Percentiles rank a stretch among this genome's conserved stretches.
Conservation (phyloP, 2,797 vertebrate species). For the Catharus ustulatus region DNA sequence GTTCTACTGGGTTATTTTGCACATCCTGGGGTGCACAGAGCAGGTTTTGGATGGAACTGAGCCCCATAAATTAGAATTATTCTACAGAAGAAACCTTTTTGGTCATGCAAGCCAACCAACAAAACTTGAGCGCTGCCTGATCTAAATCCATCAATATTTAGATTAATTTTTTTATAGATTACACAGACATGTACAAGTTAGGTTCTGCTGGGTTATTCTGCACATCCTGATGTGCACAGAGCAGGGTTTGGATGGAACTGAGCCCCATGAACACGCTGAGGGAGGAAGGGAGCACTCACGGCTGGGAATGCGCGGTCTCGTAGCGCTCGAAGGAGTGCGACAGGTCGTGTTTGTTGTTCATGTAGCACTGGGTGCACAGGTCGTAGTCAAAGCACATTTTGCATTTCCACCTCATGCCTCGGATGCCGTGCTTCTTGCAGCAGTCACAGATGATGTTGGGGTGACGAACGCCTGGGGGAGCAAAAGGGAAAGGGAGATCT, state of each 20-base stretch:
- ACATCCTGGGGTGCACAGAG: accelerated
- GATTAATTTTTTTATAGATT: accelerated
- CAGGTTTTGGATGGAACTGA: accelerated
- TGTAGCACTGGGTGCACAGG: conserved; percentile 98
- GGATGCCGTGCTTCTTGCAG: conserved; percentile 97
- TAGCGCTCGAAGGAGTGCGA: conserved; percentile 93
- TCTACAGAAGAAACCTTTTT: no score
- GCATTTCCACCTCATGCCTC: conserved; percentile 99
- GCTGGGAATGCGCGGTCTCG: conserved; percentile 93
- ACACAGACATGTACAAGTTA: no score
- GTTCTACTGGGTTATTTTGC: not conserved
- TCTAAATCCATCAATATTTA: no score
- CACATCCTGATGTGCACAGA: not conserved
- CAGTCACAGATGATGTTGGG: conserved; percentile 99
- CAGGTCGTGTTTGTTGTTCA: conserved; percentile 95
- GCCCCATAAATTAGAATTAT: no score
- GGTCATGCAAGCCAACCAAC: no score
- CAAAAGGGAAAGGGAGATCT: not conserved
- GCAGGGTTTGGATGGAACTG: not conserved
- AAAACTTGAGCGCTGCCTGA: no score
- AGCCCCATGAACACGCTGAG: accelerated
- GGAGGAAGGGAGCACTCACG: conserved; percentile 80
- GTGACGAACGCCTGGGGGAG: conserved; percentile 88
- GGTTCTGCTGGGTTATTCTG: not conserved
- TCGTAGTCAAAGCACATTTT: conserved; percentile 97